Evolutionary conservation across 1,140 invertebrate genomes (phyloP), one percentile per base, ranked within the genome.

Genomic region (Cephus cinctus): DNA sequence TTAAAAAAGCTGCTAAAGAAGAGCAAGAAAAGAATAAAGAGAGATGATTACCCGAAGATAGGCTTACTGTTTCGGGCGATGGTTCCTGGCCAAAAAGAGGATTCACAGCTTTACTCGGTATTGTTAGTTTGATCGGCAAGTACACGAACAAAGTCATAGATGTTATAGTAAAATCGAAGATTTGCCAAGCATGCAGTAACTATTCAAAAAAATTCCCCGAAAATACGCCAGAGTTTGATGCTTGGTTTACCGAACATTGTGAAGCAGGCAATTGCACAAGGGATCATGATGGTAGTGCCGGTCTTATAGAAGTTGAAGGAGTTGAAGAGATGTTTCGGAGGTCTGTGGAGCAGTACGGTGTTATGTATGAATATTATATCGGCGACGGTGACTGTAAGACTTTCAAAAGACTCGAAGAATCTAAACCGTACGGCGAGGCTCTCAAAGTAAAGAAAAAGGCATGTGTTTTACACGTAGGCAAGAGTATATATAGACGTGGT

Each of bases 321-420:
- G 32, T 57, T 6, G 15, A 34, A n/a, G 46, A 47, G 30, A 54
- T 61, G 32, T 61, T 52, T 42, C 8, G 14, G 8, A 20, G 50
- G 6, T 59, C 52, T 9, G 31, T 8, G 5, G 35, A 47, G 21
- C 5, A 8, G 23, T 15, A 43, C 8, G 34, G 39, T 30, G 47
- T 55, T n/a, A 36, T 27, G 11, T 57, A 54, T 41, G 22, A 6
- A 14, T 31, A 50, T 40, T 59, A 56, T 36, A 48, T 59, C 21
- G 53, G 54, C 5, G 57, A 61, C 27, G 59, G 50, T 4, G 56
- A 61, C 34, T 22, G 30, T 2, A 57, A 57, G 20, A 57, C 52
- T 2, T 46, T 34, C 15, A 51, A 48, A 46, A 41, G 15, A 5
- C 9, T 61, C 22, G 12, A 36, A 19, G 32, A 62, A 11, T n/a